Evolutionary conservation across 1,140 invertebrate genomes (phyloP), one percentile per base, ranked within the genome.

Genomic region (Diabrotica virgifera): DNA sequence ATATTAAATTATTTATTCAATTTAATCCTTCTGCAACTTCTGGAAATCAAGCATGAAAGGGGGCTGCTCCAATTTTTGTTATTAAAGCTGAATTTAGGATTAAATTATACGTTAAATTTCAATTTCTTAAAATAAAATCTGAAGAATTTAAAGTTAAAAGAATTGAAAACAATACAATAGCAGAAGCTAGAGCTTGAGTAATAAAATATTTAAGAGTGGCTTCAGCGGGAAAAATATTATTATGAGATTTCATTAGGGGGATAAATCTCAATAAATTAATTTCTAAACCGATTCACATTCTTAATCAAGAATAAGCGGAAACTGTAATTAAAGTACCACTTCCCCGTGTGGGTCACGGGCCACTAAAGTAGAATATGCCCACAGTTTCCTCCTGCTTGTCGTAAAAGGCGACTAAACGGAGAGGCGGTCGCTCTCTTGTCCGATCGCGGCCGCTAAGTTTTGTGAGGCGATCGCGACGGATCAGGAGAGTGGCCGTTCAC

Each of bases 231-330:
- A 76, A 72, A 64, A 78, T 72, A 74, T 82, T 82, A 68, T 80
- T 82, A 54, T 61, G 65, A 11, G 68, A 76, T 65, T 74, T 79
- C 73, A 83, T 76, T 68, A 83, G 62, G 53, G 80, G 80, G 51
- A 82, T 83, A 79, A 83, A 80, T 64, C 75, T 78, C 63, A 84
- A 70, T 65, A 84, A 71, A 78, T 83, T 83, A 79, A 83, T 83
- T 82, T 84, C 81, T 79, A 83, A 75, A n/a, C 80, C 80, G 78
- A 83, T 81, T 81, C 79, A 83, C 77, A 79, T 79, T 66, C 76
- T 72, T 68, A 83, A 69, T 76, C 80, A 83, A 53, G 80, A 83
- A 70, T 81, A 79, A 40, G 80, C 74, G 10, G 79, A 82, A 71
- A 83, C 77, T 46, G 79, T 76, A 70, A 83, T 80, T 74, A 83